Percentiles rank a stretch among this genome's conserved stretches.
These are phyloP conservation scores for Hydrochoerus hydrochaeris DNA, from an alignment of 2,113 vertebrate species.

Conservation along the genomic window DNA sequence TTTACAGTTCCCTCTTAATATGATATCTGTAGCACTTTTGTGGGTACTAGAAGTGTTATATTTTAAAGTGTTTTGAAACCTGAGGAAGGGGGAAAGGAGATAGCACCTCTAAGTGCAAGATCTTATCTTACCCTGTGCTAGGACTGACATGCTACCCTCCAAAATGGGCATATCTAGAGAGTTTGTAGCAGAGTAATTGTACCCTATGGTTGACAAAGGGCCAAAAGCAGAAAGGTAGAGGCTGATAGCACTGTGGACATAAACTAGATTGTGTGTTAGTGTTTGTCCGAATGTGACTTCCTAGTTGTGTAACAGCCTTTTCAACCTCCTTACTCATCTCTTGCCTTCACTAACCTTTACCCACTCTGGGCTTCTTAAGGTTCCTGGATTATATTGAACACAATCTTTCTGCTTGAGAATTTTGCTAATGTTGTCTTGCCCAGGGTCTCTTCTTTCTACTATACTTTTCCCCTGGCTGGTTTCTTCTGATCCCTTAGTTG, in stretches of 20 bases:
- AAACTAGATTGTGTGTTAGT: background rate
- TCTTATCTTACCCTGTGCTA: background rate
- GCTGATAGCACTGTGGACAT: background rate
- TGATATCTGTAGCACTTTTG: background rate
- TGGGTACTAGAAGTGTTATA: background rate
- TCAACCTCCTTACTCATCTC: background rate
- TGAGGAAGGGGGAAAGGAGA: background rate
- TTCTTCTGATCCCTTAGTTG: background rate
- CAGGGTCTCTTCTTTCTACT: background rate
- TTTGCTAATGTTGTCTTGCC: background rate
- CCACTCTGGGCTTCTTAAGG: background rate
- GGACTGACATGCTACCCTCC: background rate
- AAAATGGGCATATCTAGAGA: slow-evolving; percentile 7
- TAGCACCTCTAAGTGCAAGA: background rate
- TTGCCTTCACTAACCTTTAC: background rate
- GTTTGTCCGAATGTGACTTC: background rate
- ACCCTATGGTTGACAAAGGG: background rate
- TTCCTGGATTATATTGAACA: background rate
- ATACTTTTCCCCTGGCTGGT: background rate
- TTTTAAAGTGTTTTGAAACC: slow-evolving; percentile 35
- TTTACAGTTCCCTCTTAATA: background rate
- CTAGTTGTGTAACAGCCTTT: background rate
- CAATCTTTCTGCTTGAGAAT: background rate
- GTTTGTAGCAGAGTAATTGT: background rate
- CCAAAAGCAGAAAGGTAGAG: background rate